Evolutionary conservation across 2,113 vertebrate species (phyloP).

Genomic region (Coptodon rendalli): DNA sequence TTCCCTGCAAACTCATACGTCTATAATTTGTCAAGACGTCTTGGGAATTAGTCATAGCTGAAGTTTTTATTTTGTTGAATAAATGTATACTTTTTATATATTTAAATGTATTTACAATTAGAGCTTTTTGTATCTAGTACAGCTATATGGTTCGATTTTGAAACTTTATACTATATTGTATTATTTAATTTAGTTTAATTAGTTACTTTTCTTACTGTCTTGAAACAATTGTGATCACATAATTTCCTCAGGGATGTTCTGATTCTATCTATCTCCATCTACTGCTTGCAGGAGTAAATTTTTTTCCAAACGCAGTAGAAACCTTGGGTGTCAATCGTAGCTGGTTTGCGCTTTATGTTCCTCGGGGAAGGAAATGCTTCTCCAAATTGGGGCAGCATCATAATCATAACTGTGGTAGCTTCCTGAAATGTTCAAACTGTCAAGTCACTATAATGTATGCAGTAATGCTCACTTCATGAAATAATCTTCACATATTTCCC

Average conservation of each 20-base stretch:
- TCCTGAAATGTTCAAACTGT: neutral
- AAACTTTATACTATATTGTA: neutral
- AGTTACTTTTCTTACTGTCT: neutral
- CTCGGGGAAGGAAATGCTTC: neutral
- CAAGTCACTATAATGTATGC: neutral
- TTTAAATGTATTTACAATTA: neutral
- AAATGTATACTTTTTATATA: neutral
- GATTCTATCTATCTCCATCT: neutral
- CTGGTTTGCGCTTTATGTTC: neutral
- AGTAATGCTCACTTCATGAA: neutral
- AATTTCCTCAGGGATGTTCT: neutral
- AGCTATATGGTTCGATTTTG: neutral
- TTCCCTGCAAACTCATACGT: neutral
- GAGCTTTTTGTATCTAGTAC: neutral
- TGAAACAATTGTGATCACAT: neutral
- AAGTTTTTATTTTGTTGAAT: neutral
- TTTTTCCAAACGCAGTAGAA: rapidly evolving
- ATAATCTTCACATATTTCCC: neutral
- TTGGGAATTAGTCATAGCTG: neutral
- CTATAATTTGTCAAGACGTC: neutral
- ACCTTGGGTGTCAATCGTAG: neutral
- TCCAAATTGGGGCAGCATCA: neutral
- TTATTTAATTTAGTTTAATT: neutral
- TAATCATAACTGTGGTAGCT: neutral
- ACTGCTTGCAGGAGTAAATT: rapidly evolving